Evolutionary conservation across 2,888 invertebrate genomes (phyloP), one percentile per base, ranked within the genome.

Genomic region (Pristionchus entomophagus): DNA sequence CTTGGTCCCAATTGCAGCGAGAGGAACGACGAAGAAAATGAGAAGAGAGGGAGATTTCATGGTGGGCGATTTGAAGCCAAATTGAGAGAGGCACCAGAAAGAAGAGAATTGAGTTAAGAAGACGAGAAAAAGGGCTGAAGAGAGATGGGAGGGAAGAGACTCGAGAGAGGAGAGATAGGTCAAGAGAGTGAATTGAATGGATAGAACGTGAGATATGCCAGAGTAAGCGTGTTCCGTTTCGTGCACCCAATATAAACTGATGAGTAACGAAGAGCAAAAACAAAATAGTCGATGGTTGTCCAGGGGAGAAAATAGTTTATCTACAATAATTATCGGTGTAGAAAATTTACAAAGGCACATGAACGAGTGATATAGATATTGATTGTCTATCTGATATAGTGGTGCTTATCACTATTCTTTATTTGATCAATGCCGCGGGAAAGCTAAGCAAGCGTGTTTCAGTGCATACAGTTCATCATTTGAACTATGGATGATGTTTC

Each of bases 401-500:
- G 19, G 51, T 14, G 22, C 51, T 19, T 49, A 51, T 78, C 78
- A 51, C 78, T 78, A 53, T 26, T 49, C 26, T 49, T 22, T 26
- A 2, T 49, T 49, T 49, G 78, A 78, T 78, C 29, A 78, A 53
- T 51, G 78, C 49, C 49, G 49, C n/a, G n/a, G 78, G 51, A 22
- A 41, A 19, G 32, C 51, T 19, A 78, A 29, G 78, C 51, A 78
- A 78, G 78, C 49, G 35, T 32, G 19, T 35, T 45, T 73, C 73
- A 73, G 73, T 73, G 73, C 73, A 73, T 73, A 73, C 73, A 45
- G 41, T 73, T 73, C 38, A n/a, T n/a, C 32, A 17, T 12, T 59
- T 29, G 59, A 29, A 59, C 10, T 12, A n/a, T n/a, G n/a, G n/a
- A n/a, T n/a, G n/a, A n/a, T n/a, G n/a, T n/a, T n/a, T n/a, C n/a